Conservation (phyloP, 2,797 vertebrate species). For the Thalassophryne amazonica region DNA sequence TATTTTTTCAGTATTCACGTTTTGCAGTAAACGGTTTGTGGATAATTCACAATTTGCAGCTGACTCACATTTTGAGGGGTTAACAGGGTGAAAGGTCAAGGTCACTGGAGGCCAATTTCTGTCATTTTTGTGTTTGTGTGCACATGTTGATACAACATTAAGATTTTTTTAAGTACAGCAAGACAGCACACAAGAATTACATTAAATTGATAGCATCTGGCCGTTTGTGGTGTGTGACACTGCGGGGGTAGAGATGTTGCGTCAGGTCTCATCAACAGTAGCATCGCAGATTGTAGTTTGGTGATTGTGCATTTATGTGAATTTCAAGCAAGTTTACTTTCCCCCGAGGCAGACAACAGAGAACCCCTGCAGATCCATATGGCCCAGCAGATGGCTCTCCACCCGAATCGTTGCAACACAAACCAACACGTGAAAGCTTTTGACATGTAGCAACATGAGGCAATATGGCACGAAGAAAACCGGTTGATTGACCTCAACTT, state of each 20-base stretch:
- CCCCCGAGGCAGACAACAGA: conserved; percentile 53
- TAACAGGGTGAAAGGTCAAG: no score
- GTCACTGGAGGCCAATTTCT: no score
- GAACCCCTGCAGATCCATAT: conserved; percentile 62
- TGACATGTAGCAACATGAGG: conserved; percentile 17
- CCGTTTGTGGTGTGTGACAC: conserved; percentile 10
- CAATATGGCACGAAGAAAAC: conserved; percentile 39
- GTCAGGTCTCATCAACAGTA: conserved; percentile 39
- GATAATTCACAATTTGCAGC: no score
- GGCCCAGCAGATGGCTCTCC: conserved; percentile 62
- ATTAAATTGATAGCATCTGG: conserved; percentile 33
- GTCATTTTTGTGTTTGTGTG: no score
- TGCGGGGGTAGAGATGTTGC: conserved; percentile 19
- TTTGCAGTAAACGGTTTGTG: no score
- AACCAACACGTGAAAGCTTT: conserved; percentile 8
- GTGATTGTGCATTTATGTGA: conserved; percentile 33
- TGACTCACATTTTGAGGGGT: no score
- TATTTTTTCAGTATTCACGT: no score
- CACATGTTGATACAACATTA: no score
- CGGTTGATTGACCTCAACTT: conserved; percentile 25
- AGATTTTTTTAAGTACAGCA: no score
- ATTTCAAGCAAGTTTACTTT: conserved; percentile 64
- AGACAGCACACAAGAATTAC: no score
- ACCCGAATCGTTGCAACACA: conserved; percentile 8
- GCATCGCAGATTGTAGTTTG: conserved; percentile 32